Percentiles rank a stretch among this genome's conserved stretches.
Evolutionary conservation across 2,113 vertebrate genomes (phyloP).

Genomic region (Colossoma macropomum): DNA sequence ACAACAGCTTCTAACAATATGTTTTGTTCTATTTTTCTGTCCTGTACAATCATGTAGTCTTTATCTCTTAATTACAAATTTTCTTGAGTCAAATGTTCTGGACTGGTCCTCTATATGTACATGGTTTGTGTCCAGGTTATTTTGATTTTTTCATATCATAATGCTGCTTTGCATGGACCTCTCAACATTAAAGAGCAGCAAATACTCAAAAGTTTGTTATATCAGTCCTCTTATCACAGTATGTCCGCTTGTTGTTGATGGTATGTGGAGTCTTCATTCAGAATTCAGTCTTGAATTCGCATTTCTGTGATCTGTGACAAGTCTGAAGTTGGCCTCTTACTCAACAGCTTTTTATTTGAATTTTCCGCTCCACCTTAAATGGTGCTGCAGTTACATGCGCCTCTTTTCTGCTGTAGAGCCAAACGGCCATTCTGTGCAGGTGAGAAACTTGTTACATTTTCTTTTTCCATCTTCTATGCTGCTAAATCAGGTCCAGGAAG

Average conservation of each 20-base stretch:
- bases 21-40: conserved; percentile 52
- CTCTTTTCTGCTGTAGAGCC: too few species aligned
- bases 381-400: too few species aligned
- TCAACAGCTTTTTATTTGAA: too few species aligned
- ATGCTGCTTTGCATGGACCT: background rate
- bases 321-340: too few species aligned
- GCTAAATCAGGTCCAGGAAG: too few species aligned
- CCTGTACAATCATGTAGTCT: conserved; percentile 52
- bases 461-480: too few species aligned
- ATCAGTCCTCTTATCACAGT: conserved; percentile 16
- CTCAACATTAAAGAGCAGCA: background rate
- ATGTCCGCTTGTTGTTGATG: background rate
- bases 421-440: too few species aligned
- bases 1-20: conserved; percentile 20
- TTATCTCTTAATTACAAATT: conserved; percentile 45
- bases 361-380: too few species aligned
- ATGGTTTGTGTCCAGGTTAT: background rate
- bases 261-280: too few species aligned
- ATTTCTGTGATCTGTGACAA: too few species aligned
- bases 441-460: too few species aligned
- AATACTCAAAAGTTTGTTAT: background rate
- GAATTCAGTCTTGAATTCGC: too few species aligned
- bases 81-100: background rate
- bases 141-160: background rate
- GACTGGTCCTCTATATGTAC: conserved; percentile 19